Conservation (phyloP, 2,888 invertebrate species). For the Busseola fusca region DNA sequence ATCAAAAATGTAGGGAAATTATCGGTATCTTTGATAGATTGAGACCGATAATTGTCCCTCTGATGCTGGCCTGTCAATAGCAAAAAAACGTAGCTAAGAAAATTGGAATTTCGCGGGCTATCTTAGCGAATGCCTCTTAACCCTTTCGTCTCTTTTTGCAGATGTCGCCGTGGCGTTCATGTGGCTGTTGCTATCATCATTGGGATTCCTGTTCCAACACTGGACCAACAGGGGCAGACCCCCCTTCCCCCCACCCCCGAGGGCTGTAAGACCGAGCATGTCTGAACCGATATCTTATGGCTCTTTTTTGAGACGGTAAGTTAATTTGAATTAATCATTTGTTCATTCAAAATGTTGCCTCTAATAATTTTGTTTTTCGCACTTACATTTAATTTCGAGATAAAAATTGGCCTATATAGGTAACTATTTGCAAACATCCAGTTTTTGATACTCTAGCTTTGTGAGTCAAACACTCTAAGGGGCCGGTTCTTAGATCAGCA, state of each 20-base stretch:
- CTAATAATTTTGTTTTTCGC: background rate
- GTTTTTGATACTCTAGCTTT: background rate
- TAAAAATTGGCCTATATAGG: background rate
- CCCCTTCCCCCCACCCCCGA: conserved; percentile 90
- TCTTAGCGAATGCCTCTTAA: background rate
- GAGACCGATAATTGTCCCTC: too few relatives aligned
- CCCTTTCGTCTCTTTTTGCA: conserved; percentile 72
- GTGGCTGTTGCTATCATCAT: conserved; percentile 87
- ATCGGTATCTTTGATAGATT: too few relatives aligned
- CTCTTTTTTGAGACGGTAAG: conserved; percentile 44
- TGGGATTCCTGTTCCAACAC: conserved; percentile 89
- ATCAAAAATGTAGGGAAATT: too few relatives aligned
- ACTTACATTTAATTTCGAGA: background rate
- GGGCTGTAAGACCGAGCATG: conserved; percentile 74
- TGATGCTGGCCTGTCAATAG: too few relatives aligned
- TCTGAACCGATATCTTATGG: conserved; percentile 65
- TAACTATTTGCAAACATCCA: too few relatives aligned
- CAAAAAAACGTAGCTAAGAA: too few relatives aligned
- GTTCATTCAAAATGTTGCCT: background rate
- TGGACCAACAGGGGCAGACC: conserved; percentile 88
- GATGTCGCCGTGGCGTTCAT: conserved; percentile 88
- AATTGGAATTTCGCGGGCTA: too few relatives aligned
- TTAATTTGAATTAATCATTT: background rate
- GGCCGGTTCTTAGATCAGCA: too few relatives aligned
- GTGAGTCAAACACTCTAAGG: background rate